phyloP scores from a whole-genome alignment of 2,113 vertebrate genomes.

The Connochaetes taurinus region DNA sequence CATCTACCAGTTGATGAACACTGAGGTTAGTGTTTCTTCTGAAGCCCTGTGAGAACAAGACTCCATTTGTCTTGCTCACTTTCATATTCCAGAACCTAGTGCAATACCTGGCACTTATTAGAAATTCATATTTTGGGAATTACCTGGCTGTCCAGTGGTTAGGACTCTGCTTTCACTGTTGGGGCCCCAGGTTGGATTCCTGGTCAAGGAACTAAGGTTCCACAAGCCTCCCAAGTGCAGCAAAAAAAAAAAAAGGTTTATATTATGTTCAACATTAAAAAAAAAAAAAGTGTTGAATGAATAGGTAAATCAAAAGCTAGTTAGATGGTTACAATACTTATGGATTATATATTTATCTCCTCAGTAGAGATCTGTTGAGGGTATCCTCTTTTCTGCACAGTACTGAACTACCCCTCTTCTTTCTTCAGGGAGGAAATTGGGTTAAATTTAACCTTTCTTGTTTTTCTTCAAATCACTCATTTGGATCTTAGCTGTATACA shows the following conservation, averaged over 20 bases:
- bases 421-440: neutral
- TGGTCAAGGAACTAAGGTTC: neutral
- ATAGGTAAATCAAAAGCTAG: neutral
- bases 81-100: neutral
- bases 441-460: slow-evolving; percentile 2
- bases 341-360: neutral
- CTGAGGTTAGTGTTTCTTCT: neutral
- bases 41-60: neutral
- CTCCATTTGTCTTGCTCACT: neutral
- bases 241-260: neutral
- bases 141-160: neutral
- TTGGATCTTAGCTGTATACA: slow-evolving; percentile 11
- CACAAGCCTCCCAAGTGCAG: neutral
- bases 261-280: neutral
- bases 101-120: neutral
- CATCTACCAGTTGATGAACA: neutral
- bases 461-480: neutral
- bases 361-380: neutral
- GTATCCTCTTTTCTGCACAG: neutral
- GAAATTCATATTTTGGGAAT: neutral
- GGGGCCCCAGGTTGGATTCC: neutral
- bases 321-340: neutral
- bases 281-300: neutral
- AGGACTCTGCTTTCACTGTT: neutral
- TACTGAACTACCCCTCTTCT: neutral